Evolutionary conservation across 2,113 vertebrate species (phyloP).

Genomic region (Abramis brama): DNA sequence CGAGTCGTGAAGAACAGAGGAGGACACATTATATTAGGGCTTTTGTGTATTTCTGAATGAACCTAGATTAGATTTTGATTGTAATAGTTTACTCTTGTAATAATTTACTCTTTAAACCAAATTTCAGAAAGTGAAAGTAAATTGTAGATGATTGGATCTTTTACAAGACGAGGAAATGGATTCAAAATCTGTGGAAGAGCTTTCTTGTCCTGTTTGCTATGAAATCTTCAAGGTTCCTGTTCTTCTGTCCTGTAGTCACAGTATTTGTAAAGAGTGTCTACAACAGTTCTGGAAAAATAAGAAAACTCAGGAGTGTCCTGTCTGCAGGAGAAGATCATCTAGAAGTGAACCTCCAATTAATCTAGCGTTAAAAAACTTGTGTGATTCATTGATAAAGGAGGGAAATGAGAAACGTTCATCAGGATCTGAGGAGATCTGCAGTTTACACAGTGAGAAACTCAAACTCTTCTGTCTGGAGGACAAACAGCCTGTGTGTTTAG

Average conservation of each 20-base stretch:
- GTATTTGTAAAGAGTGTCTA: slow-evolving; percentile 1
- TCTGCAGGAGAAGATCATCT: neutral
- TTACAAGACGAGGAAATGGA: neutral
- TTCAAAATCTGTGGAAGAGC: neutral
- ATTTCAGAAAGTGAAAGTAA: neutral
- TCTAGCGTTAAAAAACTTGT: neutral
- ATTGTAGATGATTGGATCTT: neutral
- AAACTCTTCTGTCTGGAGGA: no score
- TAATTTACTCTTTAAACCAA: neutral
- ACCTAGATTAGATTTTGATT: neutral
- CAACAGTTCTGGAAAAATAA: neutral
- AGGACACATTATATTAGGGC: neutral
- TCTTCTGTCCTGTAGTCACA: neutral
- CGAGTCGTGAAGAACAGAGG: neutral
- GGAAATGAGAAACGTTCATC: neutral
- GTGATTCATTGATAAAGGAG: neutral
- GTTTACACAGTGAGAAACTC: no score
- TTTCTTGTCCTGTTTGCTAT: neutral
- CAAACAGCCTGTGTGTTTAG: no score
- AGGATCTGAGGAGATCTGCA: no score
- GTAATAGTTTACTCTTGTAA: neutral
- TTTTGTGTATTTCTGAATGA: neutral
- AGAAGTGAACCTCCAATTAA: rapidly evolving
- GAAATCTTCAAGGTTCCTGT: neutral
- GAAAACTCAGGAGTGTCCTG: neutral